phyloP scores from a whole-genome alignment of 2,797 vertebrate genomes.

The Pseudocheirus occidentalis region DNA sequence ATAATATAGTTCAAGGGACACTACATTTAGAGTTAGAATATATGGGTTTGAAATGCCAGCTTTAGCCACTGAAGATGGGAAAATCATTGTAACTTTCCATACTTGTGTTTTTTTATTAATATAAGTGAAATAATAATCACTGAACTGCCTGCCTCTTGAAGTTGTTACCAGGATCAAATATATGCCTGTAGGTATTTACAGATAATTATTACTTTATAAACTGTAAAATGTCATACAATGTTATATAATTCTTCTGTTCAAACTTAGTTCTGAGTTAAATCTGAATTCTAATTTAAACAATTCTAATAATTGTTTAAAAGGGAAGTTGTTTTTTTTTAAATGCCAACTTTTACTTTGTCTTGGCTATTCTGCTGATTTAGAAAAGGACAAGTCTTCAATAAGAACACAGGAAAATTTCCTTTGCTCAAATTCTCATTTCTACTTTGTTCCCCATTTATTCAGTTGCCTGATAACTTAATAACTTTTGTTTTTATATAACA shows the following conservation, averaged over 20 bases:
- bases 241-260: background rate
- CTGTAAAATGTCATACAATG: background rate
- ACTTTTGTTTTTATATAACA: background rate
- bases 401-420: background rate
- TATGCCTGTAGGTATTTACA: background rate
- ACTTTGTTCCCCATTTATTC: background rate
- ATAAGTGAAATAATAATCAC: background rate
- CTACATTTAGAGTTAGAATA: background rate
- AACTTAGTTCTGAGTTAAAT: background rate
- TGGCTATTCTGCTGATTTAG: background rate
- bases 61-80: background rate
- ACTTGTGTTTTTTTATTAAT: background rate
- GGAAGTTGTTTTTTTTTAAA: constrained; percentile 48
- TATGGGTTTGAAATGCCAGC: background rate
- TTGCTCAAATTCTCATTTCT: background rate
- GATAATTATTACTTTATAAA: background rate
- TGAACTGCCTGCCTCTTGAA: background rate
- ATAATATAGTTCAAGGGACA: background rate
- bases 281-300: too few relatives aligned
- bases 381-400: constrained; percentile 10
- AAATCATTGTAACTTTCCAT: background rate
- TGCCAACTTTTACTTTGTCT: constrained; percentile 36
- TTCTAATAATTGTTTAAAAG: constrained; percentile 54
- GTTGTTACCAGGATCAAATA: background rate
- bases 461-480: background rate